Percentiles rank a stretch among this genome's conserved stretches.
phyloP scores from a whole-genome alignment of 1,140 invertebrate species.

The Agrypnia vestita region DNA sequence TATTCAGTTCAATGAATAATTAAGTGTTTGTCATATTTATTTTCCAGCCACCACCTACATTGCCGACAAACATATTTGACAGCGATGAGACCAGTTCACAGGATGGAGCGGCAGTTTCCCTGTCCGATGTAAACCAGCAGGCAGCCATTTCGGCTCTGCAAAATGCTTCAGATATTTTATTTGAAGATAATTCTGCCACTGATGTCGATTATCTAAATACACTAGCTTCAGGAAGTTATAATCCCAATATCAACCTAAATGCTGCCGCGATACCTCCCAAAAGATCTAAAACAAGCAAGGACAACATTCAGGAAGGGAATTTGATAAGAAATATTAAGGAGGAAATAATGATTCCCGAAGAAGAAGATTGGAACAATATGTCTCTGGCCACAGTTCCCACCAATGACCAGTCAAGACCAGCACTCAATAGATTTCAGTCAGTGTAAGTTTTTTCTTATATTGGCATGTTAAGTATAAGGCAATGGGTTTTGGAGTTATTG shows the following conservation, averaged over 20 bases:
- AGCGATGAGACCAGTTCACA: conserved; percentile 57
- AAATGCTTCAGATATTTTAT: conserved; percentile 52
- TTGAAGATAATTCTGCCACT: not conserved
- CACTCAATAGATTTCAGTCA: conserved; percentile 65
- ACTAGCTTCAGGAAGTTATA: conserved; percentile 52
- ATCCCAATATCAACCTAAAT: conserved; percentile 67
- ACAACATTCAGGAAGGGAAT: conserved; percentile 59
- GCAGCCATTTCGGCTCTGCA: conserved; percentile 61
- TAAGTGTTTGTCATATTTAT: not conserved
- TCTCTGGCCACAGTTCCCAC: conserved; percentile 68
- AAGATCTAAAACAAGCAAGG: conserved; percentile 61
- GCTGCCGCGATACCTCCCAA: conserved; percentile 57
- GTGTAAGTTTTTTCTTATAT: conserved; percentile 62
- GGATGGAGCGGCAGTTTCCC: conserved; percentile 43
- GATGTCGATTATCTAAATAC: conserved; percentile 43
- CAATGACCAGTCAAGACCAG: conserved; percentile 60
- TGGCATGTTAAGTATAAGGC: too few relatives aligned
- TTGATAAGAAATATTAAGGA: conserved; percentile 70
- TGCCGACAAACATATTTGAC: conserved; percentile 56
- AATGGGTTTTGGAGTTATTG: too few relatives aligned
- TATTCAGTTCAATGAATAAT: too few relatives aligned
- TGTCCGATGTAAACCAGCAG: conserved; percentile 49
- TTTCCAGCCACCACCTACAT: conserved; percentile 48
- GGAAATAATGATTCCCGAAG: conserved; percentile 63
- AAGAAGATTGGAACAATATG: conserved; percentile 71